Percentiles rank a stretch among this genome's conserved stretches.
Evolutionary conservation across 2,113 vertebrate species (phyloP).

Genomic region (Phalacrocorax pelagicus): DNA sequence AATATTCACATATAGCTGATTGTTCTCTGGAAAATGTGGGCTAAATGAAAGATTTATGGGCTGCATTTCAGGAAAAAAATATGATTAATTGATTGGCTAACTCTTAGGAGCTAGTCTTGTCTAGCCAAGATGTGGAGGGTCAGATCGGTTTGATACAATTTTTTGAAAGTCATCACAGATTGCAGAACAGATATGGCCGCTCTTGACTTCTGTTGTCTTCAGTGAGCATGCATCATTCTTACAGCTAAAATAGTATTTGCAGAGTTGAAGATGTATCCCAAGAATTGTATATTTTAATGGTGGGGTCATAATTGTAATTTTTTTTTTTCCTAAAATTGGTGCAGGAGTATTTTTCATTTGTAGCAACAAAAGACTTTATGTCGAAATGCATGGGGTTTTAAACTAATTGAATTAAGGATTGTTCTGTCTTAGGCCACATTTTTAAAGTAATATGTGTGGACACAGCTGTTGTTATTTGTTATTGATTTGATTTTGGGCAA

Average conservation of each 20-base stretch:
- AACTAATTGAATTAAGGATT: neutral
- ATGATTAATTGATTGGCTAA: neutral
- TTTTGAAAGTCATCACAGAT: neutral
- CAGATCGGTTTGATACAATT: neutral
- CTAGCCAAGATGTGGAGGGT: neutral
- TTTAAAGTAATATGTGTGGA: neutral
- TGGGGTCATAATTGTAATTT: neutral
- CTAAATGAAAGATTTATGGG: neutral
- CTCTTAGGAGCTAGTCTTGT: neutral
- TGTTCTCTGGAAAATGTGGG: neutral
- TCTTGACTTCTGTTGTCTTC: neutral
- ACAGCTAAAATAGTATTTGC: neutral
- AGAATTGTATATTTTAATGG: neutral
- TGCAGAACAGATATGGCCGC: neutral
- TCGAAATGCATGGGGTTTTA: neutral
- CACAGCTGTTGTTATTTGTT: neutral
- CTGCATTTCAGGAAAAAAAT: neutral
- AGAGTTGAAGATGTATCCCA: neutral
- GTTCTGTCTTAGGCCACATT: neutral
- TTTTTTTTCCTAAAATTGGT: neutral
- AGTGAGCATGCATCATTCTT: neutral
- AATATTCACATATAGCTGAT: neutral
- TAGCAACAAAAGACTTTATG: neutral
- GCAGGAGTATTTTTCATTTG: neutral
- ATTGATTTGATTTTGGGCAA: neutral